A percentile compares a stretch with the other conserved stretches of the same genome.
Conservation (phyloP, 2,113 vertebrate species). For the Psilopsiagon aurifrons region DNA sequence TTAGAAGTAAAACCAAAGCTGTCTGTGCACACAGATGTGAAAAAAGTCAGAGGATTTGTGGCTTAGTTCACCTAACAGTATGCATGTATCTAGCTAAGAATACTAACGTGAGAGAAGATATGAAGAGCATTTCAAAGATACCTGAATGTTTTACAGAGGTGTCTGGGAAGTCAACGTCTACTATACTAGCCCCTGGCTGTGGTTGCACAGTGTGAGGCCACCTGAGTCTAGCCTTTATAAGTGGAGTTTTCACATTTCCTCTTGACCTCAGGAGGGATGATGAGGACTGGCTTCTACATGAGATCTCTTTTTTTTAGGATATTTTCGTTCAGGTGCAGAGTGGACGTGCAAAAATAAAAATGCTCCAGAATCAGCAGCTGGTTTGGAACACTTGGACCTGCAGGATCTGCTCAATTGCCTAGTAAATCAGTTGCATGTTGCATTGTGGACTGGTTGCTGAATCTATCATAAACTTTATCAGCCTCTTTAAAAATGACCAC, state of each 20-base stretch:
- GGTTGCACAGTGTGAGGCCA: neutral
- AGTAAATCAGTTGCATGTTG: neutral
- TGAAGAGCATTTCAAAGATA: neutral
- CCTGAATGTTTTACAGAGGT: neutral
- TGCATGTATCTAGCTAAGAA: neutral
- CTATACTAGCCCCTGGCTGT: neutral
- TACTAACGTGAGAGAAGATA: neutral
- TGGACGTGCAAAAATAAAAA: neutral
- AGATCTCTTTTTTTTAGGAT: neutral
- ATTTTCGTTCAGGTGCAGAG: neutral
- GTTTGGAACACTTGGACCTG: neutral
- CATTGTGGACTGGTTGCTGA: neutral
- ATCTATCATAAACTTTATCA: neutral
- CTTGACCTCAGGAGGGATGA: neutral
- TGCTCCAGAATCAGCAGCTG: neutral
- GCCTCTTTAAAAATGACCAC: neutral
- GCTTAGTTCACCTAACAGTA: neutral
- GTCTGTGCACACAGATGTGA: neutral
- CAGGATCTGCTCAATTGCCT: neutral
- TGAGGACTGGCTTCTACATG: neutral
- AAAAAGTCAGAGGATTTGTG: neutral
- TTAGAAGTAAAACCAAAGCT: constrained; percentile 48
- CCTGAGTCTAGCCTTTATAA: neutral
- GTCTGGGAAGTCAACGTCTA: neutral
- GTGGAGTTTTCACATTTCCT: neutral